Evolutionary conservation across 2,888 invertebrate species (phyloP).

Genomic region (Drosophila recens): DNA sequence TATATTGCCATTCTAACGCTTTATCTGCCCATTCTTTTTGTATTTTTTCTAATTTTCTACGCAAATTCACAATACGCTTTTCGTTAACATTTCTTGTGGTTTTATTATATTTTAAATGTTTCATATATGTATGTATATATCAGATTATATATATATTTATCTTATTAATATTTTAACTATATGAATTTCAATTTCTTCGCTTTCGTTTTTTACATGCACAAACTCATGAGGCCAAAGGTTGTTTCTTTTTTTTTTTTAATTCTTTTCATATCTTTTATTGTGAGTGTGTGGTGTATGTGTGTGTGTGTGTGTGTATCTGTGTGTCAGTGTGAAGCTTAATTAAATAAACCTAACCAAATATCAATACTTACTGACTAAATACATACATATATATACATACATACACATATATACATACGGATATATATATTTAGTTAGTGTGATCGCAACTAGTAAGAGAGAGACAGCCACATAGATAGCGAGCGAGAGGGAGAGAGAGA

Average conservation of each 20-base stretch:
- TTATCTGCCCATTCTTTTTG: slow-evolving; percentile 8
- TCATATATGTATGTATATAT: slow-evolving; percentile 26
- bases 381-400: slow-evolving; percentile 24
- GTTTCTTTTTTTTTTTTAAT: slow-evolving; percentile 8
- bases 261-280: slow-evolving; percentile 16
- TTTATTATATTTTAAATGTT: slow-evolving; percentile 41
- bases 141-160: slow-evolving; percentile 14
- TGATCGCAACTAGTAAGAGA: neutral
- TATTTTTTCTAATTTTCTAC: slow-evolving; percentile 49
- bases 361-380: slow-evolving; percentile 54
- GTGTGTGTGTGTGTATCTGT: slow-evolving; percentile 30
- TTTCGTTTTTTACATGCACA: slow-evolving; percentile 77
- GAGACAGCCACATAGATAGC: neutral
- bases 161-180: slow-evolving; percentile 43
- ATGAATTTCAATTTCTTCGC: slow-evolving; percentile 43
- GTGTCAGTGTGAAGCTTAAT: slow-evolving; percentile 52
- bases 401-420: slow-evolving; percentile 21
- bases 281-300: slow-evolving; percentile 23
- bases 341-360: slow-evolving; percentile 64
- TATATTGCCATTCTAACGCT: slow-evolving; percentile 1
- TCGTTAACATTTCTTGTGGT: slow-evolving; percentile 46
- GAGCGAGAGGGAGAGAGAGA: neutral
- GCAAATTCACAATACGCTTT: slow-evolving; percentile 75
- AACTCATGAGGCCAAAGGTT: slow-evolving; percentile 75
- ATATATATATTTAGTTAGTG: slow-evolving; percentile 8